phyloP scores from a whole-genome alignment of 2,888 invertebrate species.

The Ariolimax columbianus region DNA sequence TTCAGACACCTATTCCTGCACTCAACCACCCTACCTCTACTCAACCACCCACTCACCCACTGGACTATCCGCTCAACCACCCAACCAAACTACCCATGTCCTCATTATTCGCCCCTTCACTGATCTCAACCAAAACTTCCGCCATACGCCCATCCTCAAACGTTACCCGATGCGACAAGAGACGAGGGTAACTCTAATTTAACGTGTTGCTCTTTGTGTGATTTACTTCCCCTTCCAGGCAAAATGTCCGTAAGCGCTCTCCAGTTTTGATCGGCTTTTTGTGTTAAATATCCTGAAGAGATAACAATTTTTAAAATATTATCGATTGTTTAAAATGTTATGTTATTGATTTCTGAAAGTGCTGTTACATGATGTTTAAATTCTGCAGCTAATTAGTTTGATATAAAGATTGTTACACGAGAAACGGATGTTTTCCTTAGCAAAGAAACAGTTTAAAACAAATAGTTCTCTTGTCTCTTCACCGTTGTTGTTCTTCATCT shows the following conservation, averaged over 20 bases:
- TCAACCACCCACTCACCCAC: too few species aligned
- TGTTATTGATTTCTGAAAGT: neutral
- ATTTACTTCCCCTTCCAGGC: neutral
- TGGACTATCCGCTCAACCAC: too few species aligned
- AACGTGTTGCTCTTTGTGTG: neutral
- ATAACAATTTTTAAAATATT: neutral
- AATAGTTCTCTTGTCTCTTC: too few species aligned
- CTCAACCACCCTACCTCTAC: too few species aligned
- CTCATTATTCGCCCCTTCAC: too few species aligned
- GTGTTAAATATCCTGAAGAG: neutral
- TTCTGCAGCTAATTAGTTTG: neutral
- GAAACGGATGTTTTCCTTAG: neutral
- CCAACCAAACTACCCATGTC: too few species aligned
- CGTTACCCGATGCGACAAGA: too few species aligned
- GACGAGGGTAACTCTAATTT: neutral
- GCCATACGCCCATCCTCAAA: too few species aligned
- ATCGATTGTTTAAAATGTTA: neutral
- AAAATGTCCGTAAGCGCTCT: neutral
- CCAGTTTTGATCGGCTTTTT: neutral
- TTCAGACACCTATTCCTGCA: too few species aligned
- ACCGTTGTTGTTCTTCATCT: too few species aligned
- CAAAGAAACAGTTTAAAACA: too few species aligned
- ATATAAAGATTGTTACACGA: neutral
- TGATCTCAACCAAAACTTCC: too few species aligned
- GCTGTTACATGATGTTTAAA: neutral